Evolutionary conservation across 2,113 vertebrate genomes (phyloP).

Genomic region (Corythornis cristatus): DNA sequence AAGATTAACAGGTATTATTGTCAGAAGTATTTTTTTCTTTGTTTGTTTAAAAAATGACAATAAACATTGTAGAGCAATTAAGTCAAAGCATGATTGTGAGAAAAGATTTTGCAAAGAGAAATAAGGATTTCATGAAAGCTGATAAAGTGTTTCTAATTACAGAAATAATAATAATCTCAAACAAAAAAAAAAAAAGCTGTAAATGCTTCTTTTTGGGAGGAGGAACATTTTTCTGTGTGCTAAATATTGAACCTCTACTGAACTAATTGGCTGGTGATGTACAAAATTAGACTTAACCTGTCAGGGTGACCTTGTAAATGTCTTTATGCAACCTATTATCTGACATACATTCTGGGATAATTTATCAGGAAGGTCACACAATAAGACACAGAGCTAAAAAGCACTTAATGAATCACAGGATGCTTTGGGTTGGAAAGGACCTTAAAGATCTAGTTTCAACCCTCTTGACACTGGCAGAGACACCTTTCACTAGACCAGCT

Average conservation of each 20-base stretch:
- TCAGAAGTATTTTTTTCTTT: background rate
- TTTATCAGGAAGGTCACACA: background rate
- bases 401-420: background rate
- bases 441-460: background rate
- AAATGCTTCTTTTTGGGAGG: background rate
- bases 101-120: background rate
- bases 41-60: background rate
- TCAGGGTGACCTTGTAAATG: background rate
- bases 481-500: background rate
- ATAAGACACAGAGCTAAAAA: background rate
- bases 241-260: background rate
- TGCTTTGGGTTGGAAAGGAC: background rate
- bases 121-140: background rate
- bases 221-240: background rate
- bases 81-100: background rate
- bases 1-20: background rate
- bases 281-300: slow-evolving; percentile 4
- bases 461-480: background rate
- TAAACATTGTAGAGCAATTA: background rate
- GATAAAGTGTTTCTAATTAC: background rate
- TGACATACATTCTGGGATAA: background rate
- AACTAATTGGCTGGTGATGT: background rate
- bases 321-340: background rate
- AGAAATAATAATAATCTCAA: background rate
- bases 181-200: background rate